Base-by-base conservation (phyloP, 2,797 vertebrate species). In the Caiman crocodilus region DNA sequence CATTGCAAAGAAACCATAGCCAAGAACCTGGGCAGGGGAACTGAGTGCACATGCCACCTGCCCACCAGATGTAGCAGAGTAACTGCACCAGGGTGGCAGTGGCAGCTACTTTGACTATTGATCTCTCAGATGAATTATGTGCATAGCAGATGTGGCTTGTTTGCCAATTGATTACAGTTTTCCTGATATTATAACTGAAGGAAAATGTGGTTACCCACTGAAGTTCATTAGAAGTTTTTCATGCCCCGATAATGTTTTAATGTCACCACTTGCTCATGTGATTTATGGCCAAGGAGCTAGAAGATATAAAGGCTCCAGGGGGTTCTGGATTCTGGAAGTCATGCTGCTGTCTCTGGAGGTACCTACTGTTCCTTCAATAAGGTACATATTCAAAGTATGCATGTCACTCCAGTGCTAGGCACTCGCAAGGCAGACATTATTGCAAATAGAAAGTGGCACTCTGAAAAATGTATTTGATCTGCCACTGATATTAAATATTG, bases 401-500 rank as follows among this genome's bases (percentile, higher is more conserved):
- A 32, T 21, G 3, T 73, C 23, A 35, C 35, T 63, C 21, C 30
- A 69, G n/a, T 75, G 73, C 55, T 80, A 87, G 57, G 11, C 50
- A 64, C 73, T 87, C 67, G 74, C 90, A 85, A 87, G 90, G 55
- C 17, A 65, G 75, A 30, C 75, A 35, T 87, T 90, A 79, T 23
- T 89, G 32, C 76, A 67, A 64, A 17, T 85, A 73, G 32, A 81
- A 15, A 25, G 4, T 63, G 85, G 57, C 30, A 76, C 79, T 76
- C 85, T 79, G 58, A 58, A 84, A 94, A 88, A 12, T 32, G n/a
- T 59, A 76, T 77, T 79, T 78, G 63, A 58, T 23, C 28, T 81
- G 69, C 74, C 58, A 65, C 84, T 42, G 87, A 59, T 71, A 59
- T 88, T 94, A 91, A 91, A 88, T 82, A 80, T 83, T 85, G 42